Base-by-base conservation (phyloP, 1,140 invertebrate genomes). In the Bradysia coprophila region DNA sequence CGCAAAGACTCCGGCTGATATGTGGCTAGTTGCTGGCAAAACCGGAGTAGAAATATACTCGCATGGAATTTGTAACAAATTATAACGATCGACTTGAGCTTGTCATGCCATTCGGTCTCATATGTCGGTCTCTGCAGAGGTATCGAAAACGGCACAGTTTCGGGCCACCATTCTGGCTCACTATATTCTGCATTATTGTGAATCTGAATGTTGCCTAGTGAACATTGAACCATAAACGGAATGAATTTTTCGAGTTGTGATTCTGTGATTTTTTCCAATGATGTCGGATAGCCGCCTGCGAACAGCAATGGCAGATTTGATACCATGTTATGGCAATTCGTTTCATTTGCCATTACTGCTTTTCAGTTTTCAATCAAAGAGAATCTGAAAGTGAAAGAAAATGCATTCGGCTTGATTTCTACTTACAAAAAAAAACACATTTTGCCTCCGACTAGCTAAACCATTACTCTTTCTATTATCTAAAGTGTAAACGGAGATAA, bases 181-280 rank as follows among this genome's bases (percentile, higher is more conserved):
- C 54, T 64, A 43, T 51, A 54, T 44, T 59, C 54, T 20, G 53
- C 50, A 51, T 57, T 56, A 43, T 52, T 55, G 28, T 64, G 62
- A 39, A 75, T 69, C 40, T 67, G 64, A 45, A 69, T 71, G 46
- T 76, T 69, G 19, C 75, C 75, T 60, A 73, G 68, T 23, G 76
- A 80, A 64, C 76, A 80, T 52, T 76, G 73, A 40, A 78, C 72
- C 73, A 80, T 76, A 51, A 80, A 80, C 43, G 73, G 71, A 51
- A 80, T 73, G 53, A 80, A 80, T 41, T 67, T 69, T 61, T 78
- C 75, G 46, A 80, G 52, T 50, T 78, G 69, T 22, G 52, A 52
- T 50, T 71, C 55, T 21, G 65, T 67, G 38, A 78, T 76, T 51
- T 71, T 71, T 41, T 73, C 67, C 41, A 80, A 56, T 15, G 73